Percentiles rank a stretch among this genome's conserved stretches.
Conservation (phyloP, 2,888 invertebrate genomes). For the Orthosia gothica region DNA sequence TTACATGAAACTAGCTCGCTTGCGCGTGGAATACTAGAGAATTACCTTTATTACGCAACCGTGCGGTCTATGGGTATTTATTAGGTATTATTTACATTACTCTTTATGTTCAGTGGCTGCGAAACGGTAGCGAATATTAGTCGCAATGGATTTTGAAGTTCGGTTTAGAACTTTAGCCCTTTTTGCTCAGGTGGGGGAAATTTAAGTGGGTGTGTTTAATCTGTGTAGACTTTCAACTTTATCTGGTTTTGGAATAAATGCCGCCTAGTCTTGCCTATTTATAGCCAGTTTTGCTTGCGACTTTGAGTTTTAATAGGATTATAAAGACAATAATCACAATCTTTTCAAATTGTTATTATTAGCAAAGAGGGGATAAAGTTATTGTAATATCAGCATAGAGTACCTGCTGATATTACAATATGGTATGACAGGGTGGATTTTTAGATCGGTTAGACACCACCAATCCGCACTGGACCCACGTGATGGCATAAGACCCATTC, state of each 20-base stretch:
- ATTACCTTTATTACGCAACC: slow-evolving; percentile 65
- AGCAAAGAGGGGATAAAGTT: background rate
- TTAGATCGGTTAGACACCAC: background rate
- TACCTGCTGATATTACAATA: background rate
- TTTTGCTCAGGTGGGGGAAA: background rate
- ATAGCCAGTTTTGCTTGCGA: background rate
- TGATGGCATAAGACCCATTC: too few species aligned
- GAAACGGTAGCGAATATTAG: slow-evolving; percentile 26
- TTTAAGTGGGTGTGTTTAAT: slow-evolving; percentile 25
- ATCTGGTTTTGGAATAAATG: slow-evolving; percentile 1
- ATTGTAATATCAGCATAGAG: too few species aligned
- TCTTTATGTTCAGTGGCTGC: slow-evolving; percentile 50
- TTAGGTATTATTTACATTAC: slow-evolving; percentile 63
- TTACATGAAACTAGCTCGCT: slow-evolving; percentile 63
- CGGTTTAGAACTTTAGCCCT: slow-evolving; percentile 6
- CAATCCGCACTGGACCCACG: too few species aligned
- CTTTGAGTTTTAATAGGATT: background rate
- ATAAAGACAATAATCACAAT: background rate
- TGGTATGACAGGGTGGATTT: background rate
- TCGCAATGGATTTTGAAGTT: slow-evolving; percentile 43
- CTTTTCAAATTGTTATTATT: background rate
- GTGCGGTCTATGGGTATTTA: slow-evolving; percentile 59
- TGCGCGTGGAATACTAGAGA: slow-evolving; percentile 61
- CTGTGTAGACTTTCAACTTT: slow-evolving; percentile 8
- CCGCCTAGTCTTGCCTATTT: too few species aligned